Evolutionary conservation across 2,797 vertebrate species (phyloP), one percentile per base, ranked within the genome.

Genomic region (Taenioides sp.): DNA sequence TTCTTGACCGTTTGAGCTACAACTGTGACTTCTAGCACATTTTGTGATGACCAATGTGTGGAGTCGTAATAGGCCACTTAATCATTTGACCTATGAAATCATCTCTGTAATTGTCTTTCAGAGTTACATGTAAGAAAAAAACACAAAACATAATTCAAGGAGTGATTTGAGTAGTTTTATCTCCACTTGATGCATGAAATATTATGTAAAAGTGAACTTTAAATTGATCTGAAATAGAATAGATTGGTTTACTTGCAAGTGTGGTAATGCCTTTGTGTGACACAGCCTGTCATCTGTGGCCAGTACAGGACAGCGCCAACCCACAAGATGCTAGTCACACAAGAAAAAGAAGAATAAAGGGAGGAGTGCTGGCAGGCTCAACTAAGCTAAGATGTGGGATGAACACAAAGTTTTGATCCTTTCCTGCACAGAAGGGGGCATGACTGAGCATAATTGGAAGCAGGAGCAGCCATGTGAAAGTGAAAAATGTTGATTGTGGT

Each of bases 311-410:
- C 83, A 77, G 67, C 77, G 28, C 14, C 58, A 79, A 34, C 74
- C 50, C 27, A 78, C 60, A 66, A 50, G 58, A 72, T 77, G 78
- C 71, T 58, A 57, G 43, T 27, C 18, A 28, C 10, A 66, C 61
- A 67, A 27, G 55, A 20, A 62, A 34, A 72, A 65, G 58, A 63
- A 67, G 60, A 55, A 62, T n/a, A 7, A 31, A 62, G 60, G 54
- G 49, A 72, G 61, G 76, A 78, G 78, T 43, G 68, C 76, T 65
- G 37, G 28, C 31, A 70, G 76, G 47, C 67, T 74, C 71, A 66
- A 54, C 69, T 59, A 78, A 20, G 70, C 18, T 77, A 78, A 72
- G 74, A 79, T 67, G 81, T 84, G 75, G 70, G 80, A 80, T 70
- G 50, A 69, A 68, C n/a, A 74, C 52, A 73, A 77, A 77, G 80